Conservation (phyloP, 2,113 vertebrate genomes). For the Melospiza georgiana region DNA sequence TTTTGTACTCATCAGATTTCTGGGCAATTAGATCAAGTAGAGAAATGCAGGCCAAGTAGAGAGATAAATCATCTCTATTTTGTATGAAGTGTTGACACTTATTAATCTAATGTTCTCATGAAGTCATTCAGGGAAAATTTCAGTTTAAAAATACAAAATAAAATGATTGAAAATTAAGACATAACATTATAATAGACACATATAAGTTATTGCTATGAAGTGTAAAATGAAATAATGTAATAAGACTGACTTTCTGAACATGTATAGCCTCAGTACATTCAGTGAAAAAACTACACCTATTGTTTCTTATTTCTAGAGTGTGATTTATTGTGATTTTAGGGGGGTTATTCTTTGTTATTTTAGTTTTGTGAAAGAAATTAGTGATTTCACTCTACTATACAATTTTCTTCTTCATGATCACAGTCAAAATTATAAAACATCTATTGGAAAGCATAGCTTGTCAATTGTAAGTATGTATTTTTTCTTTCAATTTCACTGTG, state of each 20-base stretch:
- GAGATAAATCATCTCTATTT: constrained; percentile 53
- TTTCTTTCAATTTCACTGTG: not conserved
- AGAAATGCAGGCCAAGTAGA: constrained; percentile 18
- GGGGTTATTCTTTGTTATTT: not conserved
- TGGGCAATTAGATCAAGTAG: constrained; percentile 31
- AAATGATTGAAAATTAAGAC: constrained; percentile 52
- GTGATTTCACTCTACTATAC: not conserved
- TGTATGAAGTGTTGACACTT: constrained; percentile 51
- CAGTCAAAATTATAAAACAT: not conserved
- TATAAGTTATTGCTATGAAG: not conserved
- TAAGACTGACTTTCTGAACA: not conserved
- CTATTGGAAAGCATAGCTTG: not conserved
- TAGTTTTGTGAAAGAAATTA: not conserved
- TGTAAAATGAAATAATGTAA: not conserved
- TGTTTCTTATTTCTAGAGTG: not conserved
- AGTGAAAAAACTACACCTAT: not conserved
- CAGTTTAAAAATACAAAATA: constrained; percentile 44
- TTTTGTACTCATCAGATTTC: constrained; percentile 39
- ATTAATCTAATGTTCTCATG: constrained; percentile 60
- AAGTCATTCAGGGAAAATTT: constrained; percentile 44
- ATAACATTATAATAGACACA: not conserved
- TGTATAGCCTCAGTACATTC: not conserved
- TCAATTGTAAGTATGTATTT: not conserved
- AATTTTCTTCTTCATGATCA: not conserved
- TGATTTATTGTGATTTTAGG: not conserved